Conservation (phyloP, 2,888 invertebrate species). For the Drosophila monieri region DNA sequence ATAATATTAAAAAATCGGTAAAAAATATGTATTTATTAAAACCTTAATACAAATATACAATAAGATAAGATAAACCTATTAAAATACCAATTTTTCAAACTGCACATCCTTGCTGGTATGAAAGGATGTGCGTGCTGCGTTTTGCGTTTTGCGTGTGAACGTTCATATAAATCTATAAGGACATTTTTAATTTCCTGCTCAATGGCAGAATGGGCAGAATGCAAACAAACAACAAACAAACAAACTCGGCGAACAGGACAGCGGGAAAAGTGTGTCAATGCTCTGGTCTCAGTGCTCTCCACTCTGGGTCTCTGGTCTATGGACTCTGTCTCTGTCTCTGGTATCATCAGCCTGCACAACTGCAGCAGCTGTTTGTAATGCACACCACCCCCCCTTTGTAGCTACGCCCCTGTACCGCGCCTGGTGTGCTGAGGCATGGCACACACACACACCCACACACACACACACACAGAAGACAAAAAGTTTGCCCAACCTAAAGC, state of each 20-base stretch:
- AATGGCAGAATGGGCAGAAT: slow-evolving; percentile 32
- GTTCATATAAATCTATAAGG: slow-evolving; percentile 57
- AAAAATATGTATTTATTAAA: too few species aligned
- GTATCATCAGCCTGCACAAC: slow-evolving; percentile 12
- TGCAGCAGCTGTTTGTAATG: slow-evolving; percentile 59
- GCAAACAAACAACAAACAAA: slow-evolving; percentile 37
- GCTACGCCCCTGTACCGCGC: neutral
- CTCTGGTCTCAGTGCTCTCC: slow-evolving; percentile 26
- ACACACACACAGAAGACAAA: slow-evolving; percentile 19
- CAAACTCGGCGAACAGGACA: slow-evolving; percentile 5
- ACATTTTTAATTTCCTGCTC: slow-evolving; percentile 63
- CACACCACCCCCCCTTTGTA: slow-evolving; percentile 31
- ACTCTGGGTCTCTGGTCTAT: slow-evolving; percentile 21
- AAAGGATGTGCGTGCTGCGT: too few species aligned
- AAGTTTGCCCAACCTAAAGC: slow-evolving; percentile 45
- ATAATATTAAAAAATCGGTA: too few species aligned
- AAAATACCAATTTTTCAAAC: neutral
- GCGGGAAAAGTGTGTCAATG: slow-evolving; percentile 60
- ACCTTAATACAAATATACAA: too few species aligned
- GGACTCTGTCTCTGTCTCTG: slow-evolving; percentile 4
- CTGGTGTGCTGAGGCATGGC: neutral
- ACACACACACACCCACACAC: neutral
- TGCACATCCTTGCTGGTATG: neutral
- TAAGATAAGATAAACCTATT: too few species aligned
- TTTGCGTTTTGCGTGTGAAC: slow-evolving; percentile 9